Evolutionary conservation across 2,797 vertebrate species (phyloP).

Genomic region (Mallotus villosus): DNA sequence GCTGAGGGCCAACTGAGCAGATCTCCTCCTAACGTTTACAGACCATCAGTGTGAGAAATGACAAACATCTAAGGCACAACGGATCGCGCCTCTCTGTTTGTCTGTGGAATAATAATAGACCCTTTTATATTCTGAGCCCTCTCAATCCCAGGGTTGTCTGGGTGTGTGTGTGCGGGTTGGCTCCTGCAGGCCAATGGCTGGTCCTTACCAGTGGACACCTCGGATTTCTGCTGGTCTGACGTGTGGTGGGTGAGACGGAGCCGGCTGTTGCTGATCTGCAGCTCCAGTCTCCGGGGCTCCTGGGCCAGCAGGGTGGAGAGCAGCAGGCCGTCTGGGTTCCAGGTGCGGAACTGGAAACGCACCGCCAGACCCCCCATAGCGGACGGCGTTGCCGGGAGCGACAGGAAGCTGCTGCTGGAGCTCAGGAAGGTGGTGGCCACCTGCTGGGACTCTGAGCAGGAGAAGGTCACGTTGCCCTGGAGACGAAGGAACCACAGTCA

Average conservation of each 20-base stretch:
- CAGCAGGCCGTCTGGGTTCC: constrained; percentile 91
- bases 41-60: constrained; percentile 2
- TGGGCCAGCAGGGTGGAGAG: constrained; percentile 80
- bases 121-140: background rate
- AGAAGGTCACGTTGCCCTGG: constrained; percentile 97
- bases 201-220: constrained; percentile 83
- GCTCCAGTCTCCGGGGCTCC: constrained; percentile 78
- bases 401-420: constrained; percentile 85
- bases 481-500: constrained; percentile 41
- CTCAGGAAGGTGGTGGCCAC: constrained; percentile 90
- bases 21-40: background rate
- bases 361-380: constrained; percentile 79
- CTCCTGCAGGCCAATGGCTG: background rate
- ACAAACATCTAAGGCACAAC: background rate
- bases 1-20: background rate
- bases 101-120: background rate
- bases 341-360: constrained; percentile 95
- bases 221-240: constrained; percentile 70
- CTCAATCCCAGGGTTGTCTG: background rate
- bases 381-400: constrained; percentile 78
- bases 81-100: background rate
- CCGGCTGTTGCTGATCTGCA: constrained; percentile 80
- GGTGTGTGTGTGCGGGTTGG: background rate
- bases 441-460: constrained; percentile 88
- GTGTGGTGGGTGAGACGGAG: constrained; percentile 82